Base-by-base conservation (phyloP, 2,888 invertebrate genomes). In the Parnassius mnemosyne region DNA sequence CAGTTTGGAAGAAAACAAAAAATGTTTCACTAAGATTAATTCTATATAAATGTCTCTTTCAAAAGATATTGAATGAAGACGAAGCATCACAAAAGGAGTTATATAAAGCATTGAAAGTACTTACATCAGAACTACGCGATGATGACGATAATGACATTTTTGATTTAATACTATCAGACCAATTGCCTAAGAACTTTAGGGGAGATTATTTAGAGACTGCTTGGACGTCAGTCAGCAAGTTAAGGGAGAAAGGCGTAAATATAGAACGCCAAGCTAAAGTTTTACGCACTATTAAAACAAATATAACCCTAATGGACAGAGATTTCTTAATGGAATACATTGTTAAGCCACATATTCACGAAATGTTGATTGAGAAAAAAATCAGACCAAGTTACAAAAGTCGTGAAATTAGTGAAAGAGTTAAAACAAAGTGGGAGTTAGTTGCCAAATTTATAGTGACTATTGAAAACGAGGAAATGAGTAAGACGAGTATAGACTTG, bases 81-180 rank as follows among this genome's bases (percentile, higher is more conserved):
- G 58, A 68, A 16, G 49, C 54, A 46, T 60, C 53, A 9, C 76
- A 76, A 65, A 61, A 61, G 34, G 64, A 70, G 61, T 61, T 86
- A 5, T 80, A 76, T 68, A 73, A 81, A 52, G 66, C 71, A 11
- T 68, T 87, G 7, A 79, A 73, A 65, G 56, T 62, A 0, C 72
- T 84, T 10, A 84, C 80, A 1, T 61, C 68, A 10, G 71, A 71
- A 20, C 49, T 87, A 20, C 58, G 72, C 57, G 68, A 79, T 51
- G 76, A 83, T 43, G 87, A 87, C 60, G 74, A 81, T 42, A 72
- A 77, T 3, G 73, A 75, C 1, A 46, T 85, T 25, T 82, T 78
- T 60, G 1, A 10, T 10, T 64, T 78, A 16, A 57, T 82, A n/a
- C 60, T 42, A 43, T 69, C 66, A 13, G n/a, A 55, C 52, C 43